Conservation (phyloP, 2,888 invertebrate species). For the Sphecodes monilicornis region DNA sequence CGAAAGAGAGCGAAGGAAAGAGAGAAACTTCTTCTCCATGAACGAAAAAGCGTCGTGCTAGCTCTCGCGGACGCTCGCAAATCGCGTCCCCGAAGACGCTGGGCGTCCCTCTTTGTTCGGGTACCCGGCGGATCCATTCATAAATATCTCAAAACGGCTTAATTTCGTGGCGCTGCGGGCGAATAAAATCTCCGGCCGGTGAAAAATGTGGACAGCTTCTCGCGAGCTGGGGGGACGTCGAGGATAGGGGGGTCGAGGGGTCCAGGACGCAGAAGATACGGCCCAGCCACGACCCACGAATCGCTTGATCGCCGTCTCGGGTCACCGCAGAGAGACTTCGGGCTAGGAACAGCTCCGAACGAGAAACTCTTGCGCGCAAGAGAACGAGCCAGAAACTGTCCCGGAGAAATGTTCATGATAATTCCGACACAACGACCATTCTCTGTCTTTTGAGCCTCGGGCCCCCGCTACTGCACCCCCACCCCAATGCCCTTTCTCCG, state of each 20-base stretch:
- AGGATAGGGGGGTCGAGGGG: neutral
- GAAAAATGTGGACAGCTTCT: slow-evolving; percentile 81
- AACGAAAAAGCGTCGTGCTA: slow-evolving; percentile 61
- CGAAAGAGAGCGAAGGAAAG: neutral
- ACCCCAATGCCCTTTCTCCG: slow-evolving; percentile 45
- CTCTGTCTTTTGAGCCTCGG: slow-evolving; percentile 47
- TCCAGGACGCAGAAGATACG: slow-evolving; percentile 71
- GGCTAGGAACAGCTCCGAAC: slow-evolving; percentile 40
- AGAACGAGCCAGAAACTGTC: slow-evolving; percentile 55
- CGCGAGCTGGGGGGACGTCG: slow-evolving; percentile 37
- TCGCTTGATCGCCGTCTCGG: slow-evolving; percentile 78
- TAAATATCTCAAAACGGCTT: slow-evolving; percentile 85
- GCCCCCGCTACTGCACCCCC: neutral
- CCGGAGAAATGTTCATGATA: slow-evolving; percentile 76
- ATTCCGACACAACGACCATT: slow-evolving; percentile 56
- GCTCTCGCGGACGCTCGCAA: slow-evolving; percentile 73
- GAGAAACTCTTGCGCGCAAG: slow-evolving; percentile 40
- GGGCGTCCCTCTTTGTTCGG: slow-evolving; percentile 75
- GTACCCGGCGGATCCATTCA: slow-evolving; percentile 80
- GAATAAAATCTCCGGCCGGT: slow-evolving; percentile 82
- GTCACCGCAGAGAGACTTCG: slow-evolving; percentile 72
- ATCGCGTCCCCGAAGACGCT: slow-evolving; percentile 62
- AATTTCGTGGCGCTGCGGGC: slow-evolving; percentile 82
- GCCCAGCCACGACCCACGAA: slow-evolving; percentile 78
- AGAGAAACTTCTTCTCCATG: neutral